Evolutionary conservation across 2,888 invertebrate species (phyloP).

Genomic region (Brachylomia viminalis): DNA sequence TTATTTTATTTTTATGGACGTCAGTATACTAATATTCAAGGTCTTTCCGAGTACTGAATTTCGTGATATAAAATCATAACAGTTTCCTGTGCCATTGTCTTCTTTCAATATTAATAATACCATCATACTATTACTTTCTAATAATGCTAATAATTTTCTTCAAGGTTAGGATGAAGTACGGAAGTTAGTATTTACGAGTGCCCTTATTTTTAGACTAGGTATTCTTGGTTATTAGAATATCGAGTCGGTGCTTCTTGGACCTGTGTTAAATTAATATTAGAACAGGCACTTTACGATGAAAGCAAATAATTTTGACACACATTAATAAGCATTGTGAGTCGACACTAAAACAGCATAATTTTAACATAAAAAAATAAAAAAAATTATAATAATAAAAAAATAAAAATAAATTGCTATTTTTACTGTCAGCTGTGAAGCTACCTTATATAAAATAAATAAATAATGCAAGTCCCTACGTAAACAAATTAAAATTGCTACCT

Average conservation of each 20-base stretch:
- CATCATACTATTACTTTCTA: background rate
- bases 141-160: conserved; percentile 7
- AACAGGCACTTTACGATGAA: background rate
- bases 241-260: background rate
- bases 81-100: background rate
- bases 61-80: conserved; percentile 52
- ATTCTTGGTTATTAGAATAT: background rate
- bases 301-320: background rate
- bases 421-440: too few species aligned
- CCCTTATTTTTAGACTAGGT: background rate
- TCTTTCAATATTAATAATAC: conserved; percentile 11
- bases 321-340: too few species aligned
- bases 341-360: background rate
- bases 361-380: too few species aligned
- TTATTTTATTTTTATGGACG: conserved; percentile 8
- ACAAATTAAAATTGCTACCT: background rate
- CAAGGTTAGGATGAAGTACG: conserved; percentile 17
- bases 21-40: conserved; percentile 38
- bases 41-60: conserved; percentile 5
- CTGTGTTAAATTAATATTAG: background rate
- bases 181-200: background rate
- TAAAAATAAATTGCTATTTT: too few species aligned
- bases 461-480: too few species aligned
- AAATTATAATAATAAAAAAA: too few species aligned
- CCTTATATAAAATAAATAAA: too few species aligned